phyloP scores from a whole-genome alignment of 1,140 invertebrate genomes.

The Aporrectodea caliginosa region DNA sequence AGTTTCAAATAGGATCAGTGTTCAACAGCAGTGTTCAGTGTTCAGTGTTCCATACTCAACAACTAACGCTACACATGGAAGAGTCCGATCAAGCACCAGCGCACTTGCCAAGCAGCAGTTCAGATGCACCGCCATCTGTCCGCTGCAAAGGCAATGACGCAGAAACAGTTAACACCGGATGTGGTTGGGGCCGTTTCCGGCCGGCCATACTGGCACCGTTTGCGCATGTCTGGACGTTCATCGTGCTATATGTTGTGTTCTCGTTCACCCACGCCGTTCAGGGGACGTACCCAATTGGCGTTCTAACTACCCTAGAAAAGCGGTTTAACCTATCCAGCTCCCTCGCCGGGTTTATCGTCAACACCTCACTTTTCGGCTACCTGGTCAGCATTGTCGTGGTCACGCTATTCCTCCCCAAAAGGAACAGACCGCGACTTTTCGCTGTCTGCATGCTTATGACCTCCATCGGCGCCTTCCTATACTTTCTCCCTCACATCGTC shows the following conservation, averaged over 20 bases:
- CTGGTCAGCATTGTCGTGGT: constrained; percentile 15
- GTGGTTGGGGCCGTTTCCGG: background rate
- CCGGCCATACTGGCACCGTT: background rate
- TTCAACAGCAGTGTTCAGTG: no score
- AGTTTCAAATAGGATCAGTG: no score
- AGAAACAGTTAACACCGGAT: no score
- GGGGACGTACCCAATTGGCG: constrained; percentile 72
- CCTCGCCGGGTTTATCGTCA: constrained; percentile 3
- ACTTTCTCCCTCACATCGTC: constrained; percentile 66
- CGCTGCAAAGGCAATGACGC: no score
- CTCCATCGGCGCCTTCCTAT: constrained; percentile 61
- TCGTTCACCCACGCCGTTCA: constrained; percentile 70
- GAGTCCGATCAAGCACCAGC: no score
- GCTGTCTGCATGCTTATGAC: constrained; percentile 44
- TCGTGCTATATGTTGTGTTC: constrained; percentile 68
- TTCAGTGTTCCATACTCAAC: no score
- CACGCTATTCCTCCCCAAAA: constrained; percentile 12
- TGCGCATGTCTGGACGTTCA: constrained; percentile 54
- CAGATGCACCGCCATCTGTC: no score
- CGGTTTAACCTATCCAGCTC: constrained; percentile 71
- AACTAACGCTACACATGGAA: no score
- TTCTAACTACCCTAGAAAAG: constrained; percentile 75
- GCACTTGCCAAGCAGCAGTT: no score
- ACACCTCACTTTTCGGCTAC: constrained; percentile 20
- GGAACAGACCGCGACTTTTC: constrained; percentile 56